Base-by-base conservation (phyloP, 2,888 invertebrate species). In the Hermodice carunculata region DNA sequence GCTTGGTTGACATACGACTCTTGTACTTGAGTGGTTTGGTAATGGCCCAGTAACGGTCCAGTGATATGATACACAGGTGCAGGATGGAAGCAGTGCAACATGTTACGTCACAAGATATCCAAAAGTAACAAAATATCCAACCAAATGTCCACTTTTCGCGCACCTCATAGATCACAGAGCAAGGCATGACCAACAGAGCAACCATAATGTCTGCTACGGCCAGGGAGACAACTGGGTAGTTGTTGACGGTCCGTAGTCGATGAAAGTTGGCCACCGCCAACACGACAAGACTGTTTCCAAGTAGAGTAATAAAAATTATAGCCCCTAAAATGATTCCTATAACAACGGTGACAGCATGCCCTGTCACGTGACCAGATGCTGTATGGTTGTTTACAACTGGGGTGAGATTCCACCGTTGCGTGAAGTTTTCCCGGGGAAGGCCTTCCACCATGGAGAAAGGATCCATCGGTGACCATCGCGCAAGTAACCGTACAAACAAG, bases 101-200 rank as follows among this genome's bases (percentile, higher is more conserved):
- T 75, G 81, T 83, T 48, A 83, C 82, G 70, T 83, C 83, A 64
- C 82, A 84, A 17, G 82, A 82, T 49, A 82, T 80, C 81, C 79
- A 83, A 46, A 83, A 75, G 69, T 83, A 79, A 62, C 83, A 83
- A 34, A 80, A 75, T 6, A 80, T 66, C 58, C 77, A 73, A 26
- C 81, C 81, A 67, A 84, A 82, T 24, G 70, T 57, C 83, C 83
- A 84, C 28, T 64, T 66, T 6, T 77, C 71, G 31, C 66, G 52
- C 11, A 79, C 58, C 56, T 81, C 80, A 57, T 79, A 80, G 11
- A 82, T 65, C 5, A 82, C 70, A 11, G 76, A 74, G 68, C 79
- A 82, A 1, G 83, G 83, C 83, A 83, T 84, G 22, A 83, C 83
- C 1, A 83, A 62, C 1, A 77, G 64, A 8, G 83, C 83, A 6